Evolutionary conservation across 2,113 vertebrate species (phyloP), one percentile per base, ranked within the genome.

Genomic region (Caloenas nicobarica): DNA sequence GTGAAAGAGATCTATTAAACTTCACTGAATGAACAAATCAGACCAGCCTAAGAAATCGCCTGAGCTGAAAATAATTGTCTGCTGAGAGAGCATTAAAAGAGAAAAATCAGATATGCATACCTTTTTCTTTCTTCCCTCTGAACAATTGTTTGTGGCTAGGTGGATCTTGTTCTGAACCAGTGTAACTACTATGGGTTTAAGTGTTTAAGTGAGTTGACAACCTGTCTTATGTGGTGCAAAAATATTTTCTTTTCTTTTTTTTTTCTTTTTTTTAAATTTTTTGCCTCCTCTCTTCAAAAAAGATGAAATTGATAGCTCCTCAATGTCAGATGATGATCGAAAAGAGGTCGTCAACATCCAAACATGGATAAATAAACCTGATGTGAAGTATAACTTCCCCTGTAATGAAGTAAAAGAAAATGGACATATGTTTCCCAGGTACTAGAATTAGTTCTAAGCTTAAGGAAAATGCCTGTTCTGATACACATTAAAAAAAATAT

Each of bases 291-390:
- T 12, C 25, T 95, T 95, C 86, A 56, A 89, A 89, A 56, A 62
- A 99, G 99, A 99, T 98, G 99, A 99, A 98, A 99, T 99, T 56
- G 99, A 99, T 97, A 99, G 99, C 92, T 99, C 99, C 11, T 99
- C 99, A 23, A 99, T 99, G 98, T 99, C 99, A 0, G 99, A 99
- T 7, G 99, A 99, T 87, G 99, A 99, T 97, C 98, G 99, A 96
- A 99, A 99, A 97, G 99, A 99, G 94, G 97, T 99, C 0, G 99
- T 99, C 89, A 99, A 99, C 96, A 98, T 99, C 97, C 99, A 99
- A 96, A 99, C 99, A 1, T 99, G 99, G 99, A 99, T 99, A 91
- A 99, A 99, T 98, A 99, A 99, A 96, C 99, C 99, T 57, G 99
- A 99, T 21, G 98, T 99, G 38, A 99, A 99, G 94, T 98, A 99